Evolutionary conservation across 64 coral and sea anemone genomes (phyloP).

Genomic region (Stichodactyla helianthus): DNA sequence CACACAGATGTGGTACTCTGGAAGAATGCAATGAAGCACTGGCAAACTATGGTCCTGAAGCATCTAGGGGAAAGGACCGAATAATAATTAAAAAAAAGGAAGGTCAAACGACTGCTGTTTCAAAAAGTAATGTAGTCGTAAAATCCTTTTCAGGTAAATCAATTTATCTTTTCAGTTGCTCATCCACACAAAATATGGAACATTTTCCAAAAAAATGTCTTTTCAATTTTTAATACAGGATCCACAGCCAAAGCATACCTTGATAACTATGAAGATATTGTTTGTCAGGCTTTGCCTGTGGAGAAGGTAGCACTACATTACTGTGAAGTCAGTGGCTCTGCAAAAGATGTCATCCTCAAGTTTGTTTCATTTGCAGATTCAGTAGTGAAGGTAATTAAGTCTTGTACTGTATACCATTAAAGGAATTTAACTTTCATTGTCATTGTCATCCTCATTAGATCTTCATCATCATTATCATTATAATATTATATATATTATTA

Average conservation of each 20-base stretch:
- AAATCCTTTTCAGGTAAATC: conserved; percentile 27
- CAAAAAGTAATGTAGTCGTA: conserved; percentile 12
- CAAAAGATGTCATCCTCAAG: too few relatives aligned
- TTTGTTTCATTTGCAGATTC: too few relatives aligned
- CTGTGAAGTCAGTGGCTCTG: too few relatives aligned
- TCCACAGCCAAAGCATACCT: not conserved
- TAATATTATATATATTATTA: not conserved
- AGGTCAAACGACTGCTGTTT: conserved; percentile 18
- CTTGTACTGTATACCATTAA: not conserved
- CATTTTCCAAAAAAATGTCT: not conserved
- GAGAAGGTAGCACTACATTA: not conserved
- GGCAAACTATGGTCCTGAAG: conserved; percentile 25
- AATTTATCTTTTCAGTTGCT: not conserved
- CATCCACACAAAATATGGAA: not conserved
- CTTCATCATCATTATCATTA: not conserved
- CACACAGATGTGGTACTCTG: conserved; percentile 14
- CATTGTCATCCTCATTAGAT: not conserved
- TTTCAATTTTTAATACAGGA: not conserved
- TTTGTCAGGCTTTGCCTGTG: not conserved
- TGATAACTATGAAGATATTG: not conserved
- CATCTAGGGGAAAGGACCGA: not conserved
- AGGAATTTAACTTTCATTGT: not conserved
- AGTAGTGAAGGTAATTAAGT: not conserved
- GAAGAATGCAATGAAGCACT: conserved; percentile 9
- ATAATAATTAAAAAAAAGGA: conserved; percentile 26